A percentile compares a stretch with the other conserved stretches of the same genome.
These are phyloP conservation scores for Chloroclysta siterata DNA, from an alignment of 2,888 invertebrate species.

Conservation along the genomic window DNA sequence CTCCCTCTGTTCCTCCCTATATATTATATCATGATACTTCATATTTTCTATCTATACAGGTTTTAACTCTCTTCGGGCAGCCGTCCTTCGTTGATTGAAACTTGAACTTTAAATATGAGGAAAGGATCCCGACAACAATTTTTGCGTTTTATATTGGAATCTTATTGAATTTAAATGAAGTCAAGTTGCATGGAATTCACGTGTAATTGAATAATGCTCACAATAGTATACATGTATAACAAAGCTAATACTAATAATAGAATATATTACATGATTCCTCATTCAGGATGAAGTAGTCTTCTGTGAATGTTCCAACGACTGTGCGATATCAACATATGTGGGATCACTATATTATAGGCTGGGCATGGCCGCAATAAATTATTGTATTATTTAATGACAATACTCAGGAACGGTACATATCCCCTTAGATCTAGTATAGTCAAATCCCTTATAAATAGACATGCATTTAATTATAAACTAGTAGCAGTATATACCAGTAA, in stretches of 20 bases:
- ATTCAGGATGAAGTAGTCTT: not conserved
- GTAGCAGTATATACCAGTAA: too few relatives aligned
- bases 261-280: not conserved
- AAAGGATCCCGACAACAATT: not conserved
- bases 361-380: too few relatives aligned
- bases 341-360: not conserved
- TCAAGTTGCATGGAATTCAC: too few relatives aligned
- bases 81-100: constrained; percentile 13
- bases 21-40: constrained; percentile 4
- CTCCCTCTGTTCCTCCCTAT: not conserved
- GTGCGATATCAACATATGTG: not conserved
- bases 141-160: not conserved
- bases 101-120: not conserved
- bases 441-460: too few relatives aligned
- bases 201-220: too few relatives aligned
- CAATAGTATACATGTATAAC: too few relatives aligned
- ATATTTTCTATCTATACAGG: constrained; percentile 38
- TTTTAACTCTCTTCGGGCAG: constrained; percentile 25
- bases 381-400: too few relatives aligned
- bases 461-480: too few relatives aligned
- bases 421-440: too few relatives aligned
- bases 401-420: too few relatives aligned
- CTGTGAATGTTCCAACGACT: not conserved
- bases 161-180: not conserved
- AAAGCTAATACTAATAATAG: too few relatives aligned